Conservation (phyloP, 2,797 vertebrate genomes). For the Myotis daubentonii region DNA sequence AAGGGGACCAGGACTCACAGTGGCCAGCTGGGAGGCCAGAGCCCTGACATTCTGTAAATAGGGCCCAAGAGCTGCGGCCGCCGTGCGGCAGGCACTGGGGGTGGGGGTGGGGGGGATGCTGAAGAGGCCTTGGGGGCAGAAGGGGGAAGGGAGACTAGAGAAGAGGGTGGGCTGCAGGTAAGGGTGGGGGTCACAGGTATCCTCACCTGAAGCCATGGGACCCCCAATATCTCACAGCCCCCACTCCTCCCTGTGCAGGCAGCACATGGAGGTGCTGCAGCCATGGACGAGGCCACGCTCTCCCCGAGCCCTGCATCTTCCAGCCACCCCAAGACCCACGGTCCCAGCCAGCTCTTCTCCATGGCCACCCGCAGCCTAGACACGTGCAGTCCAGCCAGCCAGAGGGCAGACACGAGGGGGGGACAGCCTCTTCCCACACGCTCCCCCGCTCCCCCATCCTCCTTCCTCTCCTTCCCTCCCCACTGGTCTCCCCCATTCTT, state of each 20-base stretch:
- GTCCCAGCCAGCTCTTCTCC: neutral
- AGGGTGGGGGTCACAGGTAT: neutral
- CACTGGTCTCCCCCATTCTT: neutral
- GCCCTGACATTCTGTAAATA: neutral
- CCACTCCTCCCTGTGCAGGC: no score
- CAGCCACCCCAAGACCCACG: neutral
- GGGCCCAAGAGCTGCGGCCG: neutral
- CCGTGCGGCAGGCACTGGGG: neutral
- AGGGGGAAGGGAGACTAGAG: neutral
- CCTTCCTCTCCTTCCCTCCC: neutral
- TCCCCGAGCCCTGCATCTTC: neutral
- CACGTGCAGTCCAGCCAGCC: neutral
- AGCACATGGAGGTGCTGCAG: neutral
- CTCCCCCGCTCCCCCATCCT: no score
- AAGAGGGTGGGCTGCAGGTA: neutral
- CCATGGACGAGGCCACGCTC: neutral
- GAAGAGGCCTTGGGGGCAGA: neutral
- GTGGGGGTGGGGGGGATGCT: fast-evolving
- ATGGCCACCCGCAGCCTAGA: neutral
- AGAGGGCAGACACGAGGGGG: neutral
- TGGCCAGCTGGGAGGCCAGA: neutral
- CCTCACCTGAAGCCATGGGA: neutral
- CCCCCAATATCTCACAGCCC: fast-evolving
- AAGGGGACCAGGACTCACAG: neutral
- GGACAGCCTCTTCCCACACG: neutral